These are phyloP conservation scores for Porites australiensis DNA, from an alignment of 64 coral and sea anemone species.

Conservation along the genomic window DNA sequence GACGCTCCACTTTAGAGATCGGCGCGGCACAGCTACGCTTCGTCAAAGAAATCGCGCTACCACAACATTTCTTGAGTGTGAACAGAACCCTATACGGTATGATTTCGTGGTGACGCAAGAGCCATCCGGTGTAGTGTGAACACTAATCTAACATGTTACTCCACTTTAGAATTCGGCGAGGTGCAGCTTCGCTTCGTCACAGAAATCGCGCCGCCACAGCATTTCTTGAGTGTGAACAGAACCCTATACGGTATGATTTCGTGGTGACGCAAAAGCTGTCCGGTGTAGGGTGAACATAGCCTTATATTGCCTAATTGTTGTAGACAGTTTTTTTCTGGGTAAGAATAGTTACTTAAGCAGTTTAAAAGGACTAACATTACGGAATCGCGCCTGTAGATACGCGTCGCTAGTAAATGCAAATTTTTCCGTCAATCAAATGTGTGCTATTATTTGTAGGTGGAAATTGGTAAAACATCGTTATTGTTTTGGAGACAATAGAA, in stretches of 20 bases:
- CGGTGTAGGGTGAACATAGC: background rate
- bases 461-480: no score
- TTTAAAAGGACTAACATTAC: background rate
- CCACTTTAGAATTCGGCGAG: background rate
- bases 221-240: conserved; percentile 13
- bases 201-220: background rate
- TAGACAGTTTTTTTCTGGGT: conserved; percentile 5
- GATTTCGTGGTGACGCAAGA: background rate
- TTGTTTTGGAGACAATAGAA: no score
- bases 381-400: no score
- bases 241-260: background rate
- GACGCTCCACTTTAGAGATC: no score
- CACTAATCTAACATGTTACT: background rate
- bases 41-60: no score
- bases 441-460: no score
- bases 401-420: no score
- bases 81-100: background rate
- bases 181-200: no score
- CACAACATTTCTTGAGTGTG: background rate
- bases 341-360: conserved; percentile 13
- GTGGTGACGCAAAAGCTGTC: background rate
- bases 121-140: background rate
- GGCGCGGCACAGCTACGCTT: no score
- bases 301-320: conserved; percentile 14
- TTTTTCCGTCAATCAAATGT: no score